Evolutionary conservation across 2,888 invertebrate species (phyloP).

Genomic region (Sarcophaga carnaria): DNA sequence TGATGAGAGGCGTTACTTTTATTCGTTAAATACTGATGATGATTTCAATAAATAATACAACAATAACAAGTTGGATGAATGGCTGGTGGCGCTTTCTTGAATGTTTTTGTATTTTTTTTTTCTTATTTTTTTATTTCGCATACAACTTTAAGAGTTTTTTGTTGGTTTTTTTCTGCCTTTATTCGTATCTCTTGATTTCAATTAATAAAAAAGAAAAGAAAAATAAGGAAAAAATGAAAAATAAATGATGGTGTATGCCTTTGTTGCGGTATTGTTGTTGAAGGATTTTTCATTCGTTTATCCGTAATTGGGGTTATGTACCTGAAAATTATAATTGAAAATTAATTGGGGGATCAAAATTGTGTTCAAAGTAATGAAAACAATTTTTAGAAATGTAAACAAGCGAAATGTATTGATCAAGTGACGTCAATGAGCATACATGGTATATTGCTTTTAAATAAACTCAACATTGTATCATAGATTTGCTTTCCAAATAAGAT

Average conservation of each 20-base stretch:
- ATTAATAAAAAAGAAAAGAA: slow-evolving; percentile 8
- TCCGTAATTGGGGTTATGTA: background rate
- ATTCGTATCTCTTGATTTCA: slow-evolving; percentile 22
- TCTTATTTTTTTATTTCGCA: background rate
- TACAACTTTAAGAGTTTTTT: slow-evolving; percentile 46
- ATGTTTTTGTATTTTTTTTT: slow-evolving; percentile 28
- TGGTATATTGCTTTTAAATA: too few species aligned
- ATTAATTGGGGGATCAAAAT: slow-evolving; percentile 33
- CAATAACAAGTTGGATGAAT: slow-evolving; percentile 12
- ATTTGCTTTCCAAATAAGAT: too few species aligned
- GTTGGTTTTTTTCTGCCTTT: background rate
- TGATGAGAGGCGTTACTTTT: slow-evolving; percentile 58
- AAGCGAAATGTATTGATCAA: background rate
- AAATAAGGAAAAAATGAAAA: background rate
- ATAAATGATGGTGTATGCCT: slow-evolving; percentile 10
- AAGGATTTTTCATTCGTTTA: slow-evolving; percentile 37
- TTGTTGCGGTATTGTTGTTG: slow-evolving; percentile 32
- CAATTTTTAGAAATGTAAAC: background rate
- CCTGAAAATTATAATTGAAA: slow-evolving; percentile 48
- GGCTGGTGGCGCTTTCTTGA: slow-evolving; percentile 55
- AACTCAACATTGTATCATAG: too few species aligned
- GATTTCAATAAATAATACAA: slow-evolving; percentile 55
- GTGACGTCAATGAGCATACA: too few species aligned
- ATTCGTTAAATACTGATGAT: slow-evolving; percentile 52
- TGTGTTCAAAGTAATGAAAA: background rate